Evolutionary conservation across 2,113 vertebrate genomes (phyloP), one percentile per base, ranked within the genome.

Genomic region (Rhea pennata): DNA sequence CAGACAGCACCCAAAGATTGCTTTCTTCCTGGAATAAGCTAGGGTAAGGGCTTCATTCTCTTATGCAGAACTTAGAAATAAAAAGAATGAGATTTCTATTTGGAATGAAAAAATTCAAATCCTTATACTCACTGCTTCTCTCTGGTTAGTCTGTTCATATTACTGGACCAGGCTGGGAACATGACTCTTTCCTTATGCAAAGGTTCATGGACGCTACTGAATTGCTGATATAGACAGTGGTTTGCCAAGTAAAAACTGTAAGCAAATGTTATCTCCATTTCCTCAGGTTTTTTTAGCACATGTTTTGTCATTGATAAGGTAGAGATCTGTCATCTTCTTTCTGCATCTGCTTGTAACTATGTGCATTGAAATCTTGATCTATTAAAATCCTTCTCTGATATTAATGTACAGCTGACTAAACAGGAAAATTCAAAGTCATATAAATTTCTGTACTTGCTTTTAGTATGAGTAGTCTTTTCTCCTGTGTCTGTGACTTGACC

Each of bases 201-300:
- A 92, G 81, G 70, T 94, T 92, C 44, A 33, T 58, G 42, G 62
- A 21, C 61, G 75, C 24, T 75, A 33, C 91, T 84, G 81, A 89
- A 79, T 39, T 95, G 66, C 21, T 48, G 53, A 56, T 95, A 40
- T 7, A 65, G n/a, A 33, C 66, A 69, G 21, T 85, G 48, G 58
- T 82, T 95, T 91, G 70, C 71, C 67, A 87, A 91, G 33, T 65
- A 20, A 85, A 94, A 91, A 79, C 74, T 84, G n/a, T 84, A 91
- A 84, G 33, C 70, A 89, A 85, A 75, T 66, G 58, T 91, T 91
- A 69, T 87, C 48, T 94, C 81, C 80, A 15, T 14, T 90, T 84
- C 44, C 72, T 12, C 12, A 5, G 13, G 59, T 69, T 79, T 36
- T 76, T 87, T 75, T 76, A 11, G 10, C 6, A 2, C n/a, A 23